These are phyloP conservation scores for Campaea margaritaria DNA, from an alignment of 2,888 invertebrate species.

Conservation along the genomic window DNA sequence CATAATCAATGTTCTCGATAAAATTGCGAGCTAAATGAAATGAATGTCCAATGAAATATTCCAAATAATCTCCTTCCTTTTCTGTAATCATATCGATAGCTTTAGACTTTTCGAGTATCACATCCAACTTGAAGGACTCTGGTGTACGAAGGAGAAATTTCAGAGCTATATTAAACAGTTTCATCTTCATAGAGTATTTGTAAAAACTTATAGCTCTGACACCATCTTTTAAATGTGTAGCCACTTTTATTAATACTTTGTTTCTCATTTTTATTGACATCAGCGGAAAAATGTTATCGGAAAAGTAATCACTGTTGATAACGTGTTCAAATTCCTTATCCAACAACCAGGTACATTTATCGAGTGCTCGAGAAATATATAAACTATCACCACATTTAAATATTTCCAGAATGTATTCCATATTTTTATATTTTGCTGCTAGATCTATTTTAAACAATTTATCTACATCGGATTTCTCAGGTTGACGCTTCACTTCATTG, in stretches of 20 bases:
- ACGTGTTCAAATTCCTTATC: slow-evolving; percentile 51
- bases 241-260: slow-evolving; percentile 56
- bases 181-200: slow-evolving; percentile 53
- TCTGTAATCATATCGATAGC: slow-evolving; percentile 13
- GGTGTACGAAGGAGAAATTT: slow-evolving; percentile 62
- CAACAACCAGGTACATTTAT: slow-evolving; percentile 62
- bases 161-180: slow-evolving; percentile 48
- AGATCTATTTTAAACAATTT: slow-evolving; percentile 68
- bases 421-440: slow-evolving; percentile 60
- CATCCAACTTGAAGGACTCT: slow-evolving; percentile 55
- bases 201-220: slow-evolving; percentile 54
- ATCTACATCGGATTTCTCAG: slow-evolving; percentile 59
- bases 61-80: slow-evolving; percentile 33
- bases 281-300: slow-evolving; percentile 59
- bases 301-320: slow-evolving; percentile 59
- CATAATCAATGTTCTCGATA: slow-evolving; percentile 15
- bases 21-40: slow-evolving; percentile 41
- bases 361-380: slow-evolving; percentile 59
- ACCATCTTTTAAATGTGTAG: slow-evolving; percentile 51
- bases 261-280: slow-evolving; percentile 69
- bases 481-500: slow-evolving; percentile 45
- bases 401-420: slow-evolving; percentile 60
- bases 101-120: slow-evolving; percentile 37
- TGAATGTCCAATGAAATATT: slow-evolving; percentile 51
- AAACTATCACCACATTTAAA: slow-evolving; percentile 65